Base-by-base conservation (phyloP, 2,888 invertebrate genomes). In the Prosopocoilus inquinatus region DNA sequence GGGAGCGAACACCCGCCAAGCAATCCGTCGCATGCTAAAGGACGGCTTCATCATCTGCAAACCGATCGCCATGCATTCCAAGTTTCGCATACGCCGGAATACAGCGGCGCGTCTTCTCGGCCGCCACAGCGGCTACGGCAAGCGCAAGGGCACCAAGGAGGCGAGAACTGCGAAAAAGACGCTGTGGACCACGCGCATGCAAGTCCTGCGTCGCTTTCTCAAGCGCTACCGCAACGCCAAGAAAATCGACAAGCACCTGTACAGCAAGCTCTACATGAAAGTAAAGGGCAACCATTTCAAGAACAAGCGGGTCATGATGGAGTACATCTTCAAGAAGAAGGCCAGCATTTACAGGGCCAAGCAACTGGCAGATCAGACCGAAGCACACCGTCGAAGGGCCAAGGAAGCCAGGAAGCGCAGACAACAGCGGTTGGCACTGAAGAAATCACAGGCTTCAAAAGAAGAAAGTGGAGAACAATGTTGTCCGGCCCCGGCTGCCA, bases 321-420 rank as follows among this genome's bases (percentile, higher is more conserved):
- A 98, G 80, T 94, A 92, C 81, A 98, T 98, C 78, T 97, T 97
- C 84, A 97, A 96, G 85, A 96, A 95, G 87, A 98, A 98, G 87
- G 93, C 96, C 51, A 97, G 97, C 80, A 96, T 96, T 78, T 89
- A 91, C 64, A 89, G 98, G 78, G 87, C 91, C 70, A 98, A 97
- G 82, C 92, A 94, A 90, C 80, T 90, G 64, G 82, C 80, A 79
- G 96, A 97, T 78, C 95, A 96, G 80, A 95, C 96, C n/a, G 96
- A 98, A 76, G 96, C 96, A 53, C 88, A 96, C 67, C 87, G 97
- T 74, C 87, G 87, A 72, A 94, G 93, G 81, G 94, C 92, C 64
- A 92, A 91, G 78, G 96, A 96, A 76, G 94, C 95, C 1, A 89
- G 95, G 71, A 93, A 91, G 77, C 90, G 97, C 51, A 88, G 96